These are phyloP conservation scores for Leuctra nigra DNA, from an alignment of 2,888 invertebrate species.

Conservation along the genomic window DNA sequence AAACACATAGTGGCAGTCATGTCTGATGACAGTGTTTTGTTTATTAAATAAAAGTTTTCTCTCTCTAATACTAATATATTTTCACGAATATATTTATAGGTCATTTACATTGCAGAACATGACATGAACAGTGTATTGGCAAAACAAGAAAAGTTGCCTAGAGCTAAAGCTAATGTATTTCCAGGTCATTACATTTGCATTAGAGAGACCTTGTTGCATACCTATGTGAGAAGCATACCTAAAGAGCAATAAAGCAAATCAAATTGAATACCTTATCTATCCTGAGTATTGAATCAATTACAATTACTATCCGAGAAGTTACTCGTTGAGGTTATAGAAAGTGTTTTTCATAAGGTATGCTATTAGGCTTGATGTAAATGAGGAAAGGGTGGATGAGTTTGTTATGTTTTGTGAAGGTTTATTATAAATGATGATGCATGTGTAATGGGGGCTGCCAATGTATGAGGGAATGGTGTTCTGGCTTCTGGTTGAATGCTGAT, in stretches of 20 bases:
- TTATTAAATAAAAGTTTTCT: too few species aligned
- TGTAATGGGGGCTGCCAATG: neutral
- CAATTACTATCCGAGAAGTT: neutral
- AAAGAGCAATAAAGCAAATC: too few species aligned
- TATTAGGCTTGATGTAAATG: neutral
- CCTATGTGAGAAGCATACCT: too few species aligned
- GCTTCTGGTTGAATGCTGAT: neutral
- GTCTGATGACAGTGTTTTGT: too few species aligned
- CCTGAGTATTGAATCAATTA: neutral
- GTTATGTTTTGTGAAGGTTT: neutral
- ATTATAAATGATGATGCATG: neutral
- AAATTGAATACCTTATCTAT: too few species aligned
- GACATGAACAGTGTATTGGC: too few species aligned
- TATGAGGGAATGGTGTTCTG: neutral
- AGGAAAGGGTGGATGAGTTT: neutral
- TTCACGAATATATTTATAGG: neutral
- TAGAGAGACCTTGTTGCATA: too few species aligned
- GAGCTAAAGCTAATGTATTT: too few species aligned
- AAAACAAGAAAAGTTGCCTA: too few species aligned
- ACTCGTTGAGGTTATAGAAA: neutral
- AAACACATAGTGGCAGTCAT: neutral
- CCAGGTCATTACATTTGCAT: too few species aligned
- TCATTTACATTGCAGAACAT: neutral
- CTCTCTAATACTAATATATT: neutral
- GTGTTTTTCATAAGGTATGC: neutral